These are phyloP conservation scores for Heterodera schachtii DNA, from an alignment of 1,140 invertebrate species.

Conservation along the genomic window DNA sequence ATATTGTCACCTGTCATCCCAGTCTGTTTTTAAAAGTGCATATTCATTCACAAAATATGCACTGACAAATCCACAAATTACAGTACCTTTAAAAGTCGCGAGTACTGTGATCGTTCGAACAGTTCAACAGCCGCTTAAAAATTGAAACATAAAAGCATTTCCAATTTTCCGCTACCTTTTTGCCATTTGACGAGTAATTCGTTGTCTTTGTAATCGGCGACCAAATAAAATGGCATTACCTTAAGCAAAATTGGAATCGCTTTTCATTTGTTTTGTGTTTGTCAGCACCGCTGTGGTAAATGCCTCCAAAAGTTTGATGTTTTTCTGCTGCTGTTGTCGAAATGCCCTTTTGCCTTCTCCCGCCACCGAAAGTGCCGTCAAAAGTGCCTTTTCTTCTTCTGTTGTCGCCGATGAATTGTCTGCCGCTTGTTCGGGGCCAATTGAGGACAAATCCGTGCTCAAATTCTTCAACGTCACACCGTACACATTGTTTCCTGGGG, in stretches of 20 bases:
- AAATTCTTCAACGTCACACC: conserved; percentile 50
- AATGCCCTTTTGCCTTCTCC: neutral
- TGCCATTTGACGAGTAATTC: conserved; percentile 32
- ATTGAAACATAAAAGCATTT: neutral
- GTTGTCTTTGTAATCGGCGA: conserved; percentile 54
- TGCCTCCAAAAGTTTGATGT: conserved; percentile 34
- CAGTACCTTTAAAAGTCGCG: conserved; percentile 54
- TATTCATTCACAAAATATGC: neutral
- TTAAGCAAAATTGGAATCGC: neutral
- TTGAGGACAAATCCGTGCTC: neutral
- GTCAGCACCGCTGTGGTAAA: conserved; percentile 54
- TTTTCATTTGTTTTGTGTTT: conserved; percentile 4
- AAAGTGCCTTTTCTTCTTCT: conserved; percentile 18
- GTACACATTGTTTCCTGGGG: conserved; percentile 60
- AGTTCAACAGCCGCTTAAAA: conserved; percentile 46
- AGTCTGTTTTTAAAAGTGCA: conserved; percentile 36
- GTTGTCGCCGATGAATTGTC: neutral
- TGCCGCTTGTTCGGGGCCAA: neutral
- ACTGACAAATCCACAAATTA: neutral
- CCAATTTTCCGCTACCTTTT: neutral
- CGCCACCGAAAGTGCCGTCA: conserved; percentile 11
- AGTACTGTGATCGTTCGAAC: conserved; percentile 56
- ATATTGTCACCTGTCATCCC: conserved; percentile 63
- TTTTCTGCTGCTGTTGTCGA: conserved; percentile 13
- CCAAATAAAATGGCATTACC: conserved; percentile 59